A percentile compares a stretch with the other conserved stretches of the same genome.
phyloP scores from a whole-genome alignment of 92 coral and sea anemone genomes.

The Virgularia gustaviana region DNA sequence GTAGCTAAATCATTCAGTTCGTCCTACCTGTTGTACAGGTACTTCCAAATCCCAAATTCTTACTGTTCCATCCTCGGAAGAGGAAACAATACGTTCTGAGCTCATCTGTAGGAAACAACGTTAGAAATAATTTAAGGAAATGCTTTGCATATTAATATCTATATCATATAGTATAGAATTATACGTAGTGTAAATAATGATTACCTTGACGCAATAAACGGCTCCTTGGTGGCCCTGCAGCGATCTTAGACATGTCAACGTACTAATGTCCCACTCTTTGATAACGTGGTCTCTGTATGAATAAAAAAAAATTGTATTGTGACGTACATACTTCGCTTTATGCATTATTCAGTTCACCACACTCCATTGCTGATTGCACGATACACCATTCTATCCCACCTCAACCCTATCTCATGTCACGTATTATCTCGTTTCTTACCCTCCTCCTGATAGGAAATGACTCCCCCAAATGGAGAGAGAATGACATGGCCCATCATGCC shows the following conservation, averaged over 20 bases:
- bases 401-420: background rate
- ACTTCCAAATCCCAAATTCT: conserved; percentile 92
- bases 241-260: conserved; percentile 85
- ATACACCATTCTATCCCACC: background rate
- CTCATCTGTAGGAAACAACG: background rate
- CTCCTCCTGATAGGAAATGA: conserved; percentile 85
- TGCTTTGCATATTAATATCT: background rate
- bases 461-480: conserved; percentile 62
- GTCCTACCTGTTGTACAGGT: conserved; percentile 22
- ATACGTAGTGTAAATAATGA: background rate
- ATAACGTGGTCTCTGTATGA: conserved; percentile 71
- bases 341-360: no score
- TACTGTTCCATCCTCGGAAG: conserved; percentile 87
- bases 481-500: conserved; percentile 88
- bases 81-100: conserved; percentile 63
- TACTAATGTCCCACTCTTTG: conserved; percentile 90
- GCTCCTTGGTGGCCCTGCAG: conserved; percentile 95
- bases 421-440: conserved; percentile 60
- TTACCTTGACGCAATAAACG: conserved; percentile 83
- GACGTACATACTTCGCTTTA: no score
- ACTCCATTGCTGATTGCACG: no score
- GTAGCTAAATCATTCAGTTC: background rate
- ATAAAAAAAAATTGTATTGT: background rate
- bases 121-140: background rate
- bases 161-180: background rate